Percentiles rank a stretch among this genome's conserved stretches.
These are phyloP conservation scores for Enteromius viviparus DNA, from an alignment of 2,797 vertebrate species.

Conservation along the genomic window DNA sequence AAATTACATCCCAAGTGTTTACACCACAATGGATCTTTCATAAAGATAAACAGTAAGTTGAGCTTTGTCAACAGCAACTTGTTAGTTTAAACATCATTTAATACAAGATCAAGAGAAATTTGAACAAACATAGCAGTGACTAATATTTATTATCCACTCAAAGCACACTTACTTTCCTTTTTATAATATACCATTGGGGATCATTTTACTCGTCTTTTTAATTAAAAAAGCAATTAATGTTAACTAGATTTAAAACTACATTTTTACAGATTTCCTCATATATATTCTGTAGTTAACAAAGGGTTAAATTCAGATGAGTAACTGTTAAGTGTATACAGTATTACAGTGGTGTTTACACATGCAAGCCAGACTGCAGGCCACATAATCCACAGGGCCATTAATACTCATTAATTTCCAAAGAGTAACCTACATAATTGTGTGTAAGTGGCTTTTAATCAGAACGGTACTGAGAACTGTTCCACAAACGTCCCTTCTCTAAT, in stretches of 20 bases:
- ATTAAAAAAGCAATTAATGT: neutral
- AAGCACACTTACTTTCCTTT: neutral
- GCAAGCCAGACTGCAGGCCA: neutral
- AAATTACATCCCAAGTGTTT: neutral
- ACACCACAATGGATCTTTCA: neutral
- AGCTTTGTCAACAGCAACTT: neutral
- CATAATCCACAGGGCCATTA: neutral
- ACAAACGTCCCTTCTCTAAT: neutral
- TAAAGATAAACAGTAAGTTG: neutral
- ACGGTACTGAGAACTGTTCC: neutral
- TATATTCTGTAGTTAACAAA: neutral
- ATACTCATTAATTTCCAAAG: neutral
- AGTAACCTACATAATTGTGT: neutral
- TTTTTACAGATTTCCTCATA: neutral
- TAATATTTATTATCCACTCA: neutral
- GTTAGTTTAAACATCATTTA: neutral
- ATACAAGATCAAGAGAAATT: neutral
- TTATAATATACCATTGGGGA: neutral
- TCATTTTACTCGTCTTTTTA: neutral
- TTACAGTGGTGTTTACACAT: neutral
- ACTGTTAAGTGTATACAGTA: neutral
- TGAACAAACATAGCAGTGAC: neutral
- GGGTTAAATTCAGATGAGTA: neutral
- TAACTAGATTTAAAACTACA: neutral
- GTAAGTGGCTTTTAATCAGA: neutral